A percentile compares a stretch with the other conserved stretches of the same genome.
These are phyloP conservation scores for Enteromius trimaculatus DNA, from an alignment of 2,797 vertebrate species.

Conservation along the genomic window DNA sequence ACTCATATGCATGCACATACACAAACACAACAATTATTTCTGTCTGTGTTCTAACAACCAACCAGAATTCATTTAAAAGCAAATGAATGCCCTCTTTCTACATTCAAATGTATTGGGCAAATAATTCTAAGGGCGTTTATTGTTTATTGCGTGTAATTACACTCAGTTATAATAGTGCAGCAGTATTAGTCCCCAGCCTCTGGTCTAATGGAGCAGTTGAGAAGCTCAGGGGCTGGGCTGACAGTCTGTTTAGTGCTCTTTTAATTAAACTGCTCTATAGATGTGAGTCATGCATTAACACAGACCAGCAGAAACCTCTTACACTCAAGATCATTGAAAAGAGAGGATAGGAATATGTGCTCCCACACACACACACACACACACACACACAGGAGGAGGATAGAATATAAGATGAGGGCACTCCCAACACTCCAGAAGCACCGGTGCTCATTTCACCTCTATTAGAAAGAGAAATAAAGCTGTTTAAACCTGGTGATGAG, in stretches of 20 bases:
- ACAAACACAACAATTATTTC: neutral
- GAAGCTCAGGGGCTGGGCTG: neutral
- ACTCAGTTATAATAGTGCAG: constrained; percentile 2
- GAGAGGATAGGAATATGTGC: neutral
- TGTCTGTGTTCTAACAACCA: neutral
- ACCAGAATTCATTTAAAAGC: neutral
- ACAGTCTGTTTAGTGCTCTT: constrained; percentile 17
- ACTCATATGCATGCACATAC: constrained; percentile 1
- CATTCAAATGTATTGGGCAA: constrained; percentile 9
- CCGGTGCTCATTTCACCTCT: neutral
- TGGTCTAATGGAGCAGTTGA: neutral
- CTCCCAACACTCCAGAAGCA: constrained; percentile 9
- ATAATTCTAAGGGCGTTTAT: neutral
- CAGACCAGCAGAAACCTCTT: constrained; percentile 7
- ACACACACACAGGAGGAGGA: neutral
- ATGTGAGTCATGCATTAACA: constrained; percentile 52
- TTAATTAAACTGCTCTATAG: constrained; percentile 44
- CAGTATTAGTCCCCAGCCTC: neutral
- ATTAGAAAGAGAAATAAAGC: constrained; percentile 1
- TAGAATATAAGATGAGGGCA: constrained; percentile 9
- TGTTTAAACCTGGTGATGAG: neutral
- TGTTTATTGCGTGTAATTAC: constrained; percentile 16
- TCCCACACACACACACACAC: too few relatives aligned
- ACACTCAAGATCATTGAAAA: constrained; percentile 16
- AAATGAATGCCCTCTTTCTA: neutral